A percentile compares a stretch with the other conserved stretches of the same genome.
Conservation (phyloP, 1,140 invertebrate species). For the Tetramorium simillimum region DNA sequence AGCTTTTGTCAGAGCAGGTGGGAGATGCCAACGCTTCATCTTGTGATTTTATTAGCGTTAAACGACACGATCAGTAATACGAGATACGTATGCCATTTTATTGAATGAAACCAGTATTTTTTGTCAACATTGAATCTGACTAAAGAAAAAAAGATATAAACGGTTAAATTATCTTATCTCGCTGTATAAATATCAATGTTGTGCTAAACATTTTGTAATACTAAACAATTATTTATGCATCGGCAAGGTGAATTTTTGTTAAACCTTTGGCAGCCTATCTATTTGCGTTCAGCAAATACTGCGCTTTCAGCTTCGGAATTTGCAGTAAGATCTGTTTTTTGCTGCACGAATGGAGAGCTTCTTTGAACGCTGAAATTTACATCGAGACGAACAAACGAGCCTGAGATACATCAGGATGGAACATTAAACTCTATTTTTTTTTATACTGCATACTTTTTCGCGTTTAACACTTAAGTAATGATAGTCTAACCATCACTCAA, state of each 20-base stretch:
- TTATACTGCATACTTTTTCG: constrained; percentile 8
- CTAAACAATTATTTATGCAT: constrained; percentile 16
- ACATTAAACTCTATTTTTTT: constrained; percentile 1
- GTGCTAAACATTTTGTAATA: neutral
- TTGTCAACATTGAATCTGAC: neutral
- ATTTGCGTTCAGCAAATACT: constrained; percentile 20
- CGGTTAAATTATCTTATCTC: neutral
- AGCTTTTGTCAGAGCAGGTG: constrained; percentile 53
- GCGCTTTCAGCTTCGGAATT: constrained; percentile 37
- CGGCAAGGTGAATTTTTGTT: neutral
- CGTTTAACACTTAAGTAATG: constrained; percentile 29
- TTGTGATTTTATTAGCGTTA: constrained; percentile 15
- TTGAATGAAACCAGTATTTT: neutral
- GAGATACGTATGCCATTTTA: neutral
- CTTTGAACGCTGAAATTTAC: constrained; percentile 21
- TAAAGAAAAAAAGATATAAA: neutral
- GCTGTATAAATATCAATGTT: neutral
- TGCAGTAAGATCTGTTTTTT: constrained; percentile 27
- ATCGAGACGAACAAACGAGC: neutral
- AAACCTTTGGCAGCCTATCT: neutral
- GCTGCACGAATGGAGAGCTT: constrained; percentile 46
- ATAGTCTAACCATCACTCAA: constrained; percentile 42
- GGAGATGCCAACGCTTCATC: constrained; percentile 26
- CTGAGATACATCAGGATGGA: neutral
- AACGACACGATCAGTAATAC: constrained; percentile 5